Base-by-base conservation (phyloP, 2,113 vertebrate genomes). In the Nothocercus julius region DNA sequence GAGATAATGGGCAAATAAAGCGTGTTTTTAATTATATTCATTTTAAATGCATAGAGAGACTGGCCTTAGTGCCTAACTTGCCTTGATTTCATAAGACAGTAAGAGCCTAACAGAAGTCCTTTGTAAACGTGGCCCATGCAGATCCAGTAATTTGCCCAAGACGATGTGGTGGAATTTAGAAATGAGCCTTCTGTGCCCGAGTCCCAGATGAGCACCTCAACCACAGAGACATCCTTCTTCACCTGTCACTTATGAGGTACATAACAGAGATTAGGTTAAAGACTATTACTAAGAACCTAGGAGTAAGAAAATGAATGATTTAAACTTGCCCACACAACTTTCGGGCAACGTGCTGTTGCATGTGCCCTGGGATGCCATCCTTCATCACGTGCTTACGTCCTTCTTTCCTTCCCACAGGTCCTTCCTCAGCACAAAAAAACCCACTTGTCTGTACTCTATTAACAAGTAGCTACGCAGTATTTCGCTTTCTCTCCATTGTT, bases 241-340 rank as follows among this genome's bases (percentile, higher is more conserved):
- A 89, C 19, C 18, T 64, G 20, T 64, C 49, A 38, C 1, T 54
- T 83, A 36, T 54, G 47, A 87, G 68, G 53, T 28, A 51, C 11
- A 21, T 66, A 87, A 75, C 42, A 86, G 69, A 81, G 24, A 78
- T 78, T 36, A 86, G 10, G 21, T 56, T 94, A 82, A 92, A 93
- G 14, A 68, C 5, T 11, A 61, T 82, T 86, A 61, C 42, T 86
- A 79, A 85, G 44, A 76, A 34, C 58, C 68, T 38, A 90, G 45
- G n/a, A 93, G 51, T 36, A 73, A 82, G 81, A 68, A 95, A 93
- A 87, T 21, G 8, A 18, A 22, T 64, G 85, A 61, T 59, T 53
- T 81, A 81, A 49, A 25, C n/a, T 63, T 2, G 2, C 34, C 15
- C 74, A 87, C 68, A 56, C 27, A 64, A 27, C 44, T 84, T 82